Evolutionary conservation across 2,113 vertebrate genomes (phyloP), one percentile per base, ranked within the genome.

Genomic region (Psettodes erumei): DNA sequence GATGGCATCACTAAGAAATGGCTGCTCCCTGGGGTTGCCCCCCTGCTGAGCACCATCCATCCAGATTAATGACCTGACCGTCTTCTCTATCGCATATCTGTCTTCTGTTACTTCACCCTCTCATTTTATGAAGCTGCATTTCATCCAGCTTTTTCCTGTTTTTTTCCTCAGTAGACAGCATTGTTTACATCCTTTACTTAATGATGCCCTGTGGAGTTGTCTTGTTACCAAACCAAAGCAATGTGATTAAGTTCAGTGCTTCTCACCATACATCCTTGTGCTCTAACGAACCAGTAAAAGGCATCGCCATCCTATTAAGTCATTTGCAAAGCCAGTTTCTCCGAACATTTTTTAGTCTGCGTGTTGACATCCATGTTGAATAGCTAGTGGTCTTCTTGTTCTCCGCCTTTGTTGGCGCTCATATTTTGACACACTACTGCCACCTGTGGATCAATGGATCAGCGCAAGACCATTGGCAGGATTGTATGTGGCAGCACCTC

Each of bases 1-100:
- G 43, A 82, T 63, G 76, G 61, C 80, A 72, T 66, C 48, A 28
- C 32, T 48, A 62, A 83, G 72, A 71, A 65, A 81, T 82, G 65
- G 59, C 45, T 23, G 42, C 62, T 75, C 69, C 71, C 77, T 30
- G 68, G 28, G 75, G 69, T 53, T 73, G 63, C 45, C 66, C 54
- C 53, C 77, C 71, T 15, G 33, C 78, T 77, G 76, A 71, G 72
- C 65, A 66, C 27, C 71, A 82, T 66, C 60, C 75, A 62, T 64
- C 19, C 48, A 65, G 63, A 84, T 75, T 71, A 86, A 88, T 83
- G 60, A 63, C 55, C 18, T 61, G 32, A 56, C 58, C 40, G 65
- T 25, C 21, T 8, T 59, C 45, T 45, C 3, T 59, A 30, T 54
- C 38, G 69, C 8, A 62, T 79, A 23, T 60, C 33, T 65, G 18